Evolutionary conservation across 2,113 vertebrate species (phyloP), one percentile per base, ranked within the genome.

Genomic region (Terrapene triunguis): DNA sequence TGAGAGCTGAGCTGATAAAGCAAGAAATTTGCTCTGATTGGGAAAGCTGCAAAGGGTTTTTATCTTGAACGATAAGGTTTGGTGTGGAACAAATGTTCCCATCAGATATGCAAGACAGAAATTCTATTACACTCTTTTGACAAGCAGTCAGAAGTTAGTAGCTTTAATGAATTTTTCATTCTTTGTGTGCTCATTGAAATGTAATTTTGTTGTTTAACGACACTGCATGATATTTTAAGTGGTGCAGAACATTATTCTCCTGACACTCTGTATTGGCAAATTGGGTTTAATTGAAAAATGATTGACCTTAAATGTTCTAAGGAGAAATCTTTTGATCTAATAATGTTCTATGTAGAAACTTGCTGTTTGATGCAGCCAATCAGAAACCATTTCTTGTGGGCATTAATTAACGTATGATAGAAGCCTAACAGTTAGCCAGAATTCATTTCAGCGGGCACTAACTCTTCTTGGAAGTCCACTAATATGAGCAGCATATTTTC

Each of bases 121-220:
- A 96, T 96, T 96, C 90, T 96, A 24, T 97, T 97, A 84, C 9
- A 0, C 84, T 92, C 76, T 91, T 91, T 93, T 89, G 94, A 95
- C 93, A 97, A 95, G 89, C 93, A 93, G 55, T 95, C 92, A 94
- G 82, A 94, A 95, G 59, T 94, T 86, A 44, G 84, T 81, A 50
- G 57, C 80, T 94, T 92, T 95, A 94, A 96, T 96, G 90, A 95
- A 88, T 84, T 96, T 96, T 96, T 78, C 82, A 47, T 92, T 95
- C 96, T 87, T 95, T 81, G 69, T 89, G 82, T 89, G 76, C 91
- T 88, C 17, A 5, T 6, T 48, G 51, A 50, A 90, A 90, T 88
- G 90, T 95, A 83, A 95, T 96, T 93, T 92, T 97, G 90, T 92
- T 96, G 94, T 97, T 95, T 91, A 95, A 97, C 5, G 10, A 88